Conservation (phyloP, 2,797 vertebrate species). For the Silurus aristotelis region DNA sequence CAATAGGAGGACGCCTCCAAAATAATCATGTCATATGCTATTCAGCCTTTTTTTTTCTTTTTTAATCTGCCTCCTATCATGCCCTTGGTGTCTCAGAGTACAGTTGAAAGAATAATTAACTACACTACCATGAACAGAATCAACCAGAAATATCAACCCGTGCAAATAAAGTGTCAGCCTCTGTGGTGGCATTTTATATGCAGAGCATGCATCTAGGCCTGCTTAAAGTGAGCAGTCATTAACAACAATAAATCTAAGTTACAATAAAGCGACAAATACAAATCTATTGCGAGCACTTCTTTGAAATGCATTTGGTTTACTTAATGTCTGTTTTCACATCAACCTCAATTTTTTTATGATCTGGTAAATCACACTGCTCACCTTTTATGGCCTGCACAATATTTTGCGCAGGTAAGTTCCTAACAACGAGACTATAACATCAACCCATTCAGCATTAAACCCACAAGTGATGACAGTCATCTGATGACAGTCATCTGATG, state of each 20-base stretch:
- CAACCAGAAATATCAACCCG: background rate
- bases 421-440: background rate
- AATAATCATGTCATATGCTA: background rate
- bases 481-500: constrained; percentile 22
- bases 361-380: background rate
- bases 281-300: background rate
- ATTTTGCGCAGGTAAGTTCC: background rate
- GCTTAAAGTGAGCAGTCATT: background rate
- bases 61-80: background rate
- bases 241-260: background rate
- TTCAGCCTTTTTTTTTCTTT: no score
- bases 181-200: background rate
- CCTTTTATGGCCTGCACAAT: background rate
- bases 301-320: background rate
- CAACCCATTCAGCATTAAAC: constrained; percentile 1
- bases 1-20: background rate
- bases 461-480: constrained; percentile 27
- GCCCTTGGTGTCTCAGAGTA: background rate
- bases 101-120: constrained; percentile 34
- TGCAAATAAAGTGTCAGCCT: background rate
- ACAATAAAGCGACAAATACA: background rate
- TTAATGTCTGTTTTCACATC: background rate
- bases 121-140: constrained; percentile 9
- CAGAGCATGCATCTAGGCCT: background rate
- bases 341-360: background rate